Conservation (phyloP, 2,888 invertebrate genomes). For the Bombylius major region DNA sequence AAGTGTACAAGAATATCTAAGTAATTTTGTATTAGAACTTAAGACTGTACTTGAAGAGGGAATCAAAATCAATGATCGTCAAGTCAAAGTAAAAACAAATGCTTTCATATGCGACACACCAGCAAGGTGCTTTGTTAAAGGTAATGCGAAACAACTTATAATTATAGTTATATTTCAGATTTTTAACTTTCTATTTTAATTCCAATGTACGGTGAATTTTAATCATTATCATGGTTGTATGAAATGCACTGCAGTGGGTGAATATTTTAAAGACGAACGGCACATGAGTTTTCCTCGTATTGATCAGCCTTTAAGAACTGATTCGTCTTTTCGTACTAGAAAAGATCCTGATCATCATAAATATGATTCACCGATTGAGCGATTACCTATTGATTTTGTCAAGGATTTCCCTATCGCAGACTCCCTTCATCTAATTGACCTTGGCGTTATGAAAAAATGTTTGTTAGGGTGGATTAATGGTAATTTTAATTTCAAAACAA, state of each 20-base stretch:
- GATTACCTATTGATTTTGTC: neutral
- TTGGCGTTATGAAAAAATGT: neutral
- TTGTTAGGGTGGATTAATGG: neutral
- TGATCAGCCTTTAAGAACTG: neutral
- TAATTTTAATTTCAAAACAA: neutral
- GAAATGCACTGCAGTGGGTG: neutral
- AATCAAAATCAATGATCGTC: neutral
- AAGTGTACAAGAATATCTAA: too few species aligned
- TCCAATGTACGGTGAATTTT: neutral
- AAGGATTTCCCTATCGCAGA: neutral
- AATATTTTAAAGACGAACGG: neutral
- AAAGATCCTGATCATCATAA: neutral
- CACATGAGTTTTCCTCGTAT: neutral
- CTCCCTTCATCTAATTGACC: neutral
- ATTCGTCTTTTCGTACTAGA: neutral
- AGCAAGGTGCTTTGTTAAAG: neutral
- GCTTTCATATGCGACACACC: neutral
- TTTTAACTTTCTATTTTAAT: neutral
- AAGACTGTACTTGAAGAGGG: too few species aligned
- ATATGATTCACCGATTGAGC: neutral
- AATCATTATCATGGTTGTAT: neutral
- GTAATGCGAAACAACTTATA: too few species aligned
- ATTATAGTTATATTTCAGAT: neutral
- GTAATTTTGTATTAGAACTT: too few species aligned
- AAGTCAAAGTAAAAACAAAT: neutral